Conservation (phyloP, 2,113 vertebrate species). For the Nycticryphes semicollaris region DNA sequence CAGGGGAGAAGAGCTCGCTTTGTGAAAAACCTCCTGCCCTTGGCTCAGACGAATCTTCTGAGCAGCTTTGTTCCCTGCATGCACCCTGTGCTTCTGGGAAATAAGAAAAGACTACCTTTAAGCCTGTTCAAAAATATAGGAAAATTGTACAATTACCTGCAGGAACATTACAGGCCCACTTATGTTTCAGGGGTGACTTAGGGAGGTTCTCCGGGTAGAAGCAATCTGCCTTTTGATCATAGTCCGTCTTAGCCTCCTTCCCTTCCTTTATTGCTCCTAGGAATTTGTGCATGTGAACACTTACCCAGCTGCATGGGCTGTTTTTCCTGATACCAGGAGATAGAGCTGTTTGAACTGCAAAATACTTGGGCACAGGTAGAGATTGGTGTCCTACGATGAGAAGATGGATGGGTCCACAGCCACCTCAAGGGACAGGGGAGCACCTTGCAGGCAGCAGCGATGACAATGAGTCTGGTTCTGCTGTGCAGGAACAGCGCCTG, state of each 20-base stretch:
- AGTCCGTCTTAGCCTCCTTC: neutral
- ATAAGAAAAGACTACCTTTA: neutral
- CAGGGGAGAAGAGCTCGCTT: neutral
- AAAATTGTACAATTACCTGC: neutral
- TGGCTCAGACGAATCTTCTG: neutral
- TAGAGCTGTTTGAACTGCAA: neutral
- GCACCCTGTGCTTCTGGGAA: neutral
- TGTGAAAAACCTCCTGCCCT: neutral
- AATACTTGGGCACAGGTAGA: fast-evolving
- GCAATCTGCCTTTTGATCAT: neutral
- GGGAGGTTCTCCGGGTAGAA: neutral
- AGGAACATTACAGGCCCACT: neutral
- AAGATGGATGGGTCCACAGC: neutral
- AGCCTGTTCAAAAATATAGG: neutral
- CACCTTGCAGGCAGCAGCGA: fast-evolving
- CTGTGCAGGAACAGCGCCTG: neutral
- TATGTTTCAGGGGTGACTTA: neutral
- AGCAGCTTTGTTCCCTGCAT: neutral
- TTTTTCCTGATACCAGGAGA: neutral
- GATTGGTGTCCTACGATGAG: fast-evolving
- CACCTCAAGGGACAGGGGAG: fast-evolving
- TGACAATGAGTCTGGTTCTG: neutral
- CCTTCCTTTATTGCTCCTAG: neutral
- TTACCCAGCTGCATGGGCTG: neutral
- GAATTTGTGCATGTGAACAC: neutral